A percentile compares a stretch with the other conserved stretches of the same genome.
phyloP scores from a whole-genome alignment of 2,888 invertebrate species.

The Pogonocherus hispidulus region DNA sequence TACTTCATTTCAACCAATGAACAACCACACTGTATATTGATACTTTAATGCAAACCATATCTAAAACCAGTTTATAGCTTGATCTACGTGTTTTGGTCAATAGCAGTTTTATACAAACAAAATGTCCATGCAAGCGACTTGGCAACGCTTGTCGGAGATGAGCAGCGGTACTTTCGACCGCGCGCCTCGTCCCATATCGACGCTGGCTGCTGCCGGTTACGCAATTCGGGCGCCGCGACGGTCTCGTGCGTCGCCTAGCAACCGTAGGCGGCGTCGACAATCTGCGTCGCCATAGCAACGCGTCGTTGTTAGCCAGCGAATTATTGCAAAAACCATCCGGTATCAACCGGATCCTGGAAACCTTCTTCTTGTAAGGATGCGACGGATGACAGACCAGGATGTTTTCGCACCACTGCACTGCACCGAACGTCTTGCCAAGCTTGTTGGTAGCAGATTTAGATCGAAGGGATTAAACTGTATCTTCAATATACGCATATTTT shows the following conservation, averaged over 20 bases:
- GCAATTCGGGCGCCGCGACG: constrained; percentile 63
- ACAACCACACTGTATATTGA: too few relatives aligned
- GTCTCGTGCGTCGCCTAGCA: constrained; percentile 61
- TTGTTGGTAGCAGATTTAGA: neutral
- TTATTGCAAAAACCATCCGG: constrained; percentile 41
- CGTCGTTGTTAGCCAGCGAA: constrained; percentile 45
- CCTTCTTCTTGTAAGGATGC: constrained; percentile 24
- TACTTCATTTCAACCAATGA: too few relatives aligned
- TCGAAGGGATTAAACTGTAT: constrained; percentile 4
- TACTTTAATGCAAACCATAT: too few relatives aligned
- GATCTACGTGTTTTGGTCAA: too few relatives aligned
- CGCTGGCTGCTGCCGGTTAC: constrained; percentile 66
- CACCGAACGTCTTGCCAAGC: constrained; percentile 21
- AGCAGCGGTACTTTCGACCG: constrained; percentile 31
- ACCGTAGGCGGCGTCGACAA: constrained; percentile 61
- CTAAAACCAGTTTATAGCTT: too few relatives aligned
- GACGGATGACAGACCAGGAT: constrained; percentile 27
- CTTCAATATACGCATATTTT: too few relatives aligned
- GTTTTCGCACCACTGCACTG: constrained; percentile 28
- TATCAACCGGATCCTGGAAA: constrained; percentile 27
- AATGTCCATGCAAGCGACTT: neutral
- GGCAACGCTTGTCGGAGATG: constrained; percentile 28
- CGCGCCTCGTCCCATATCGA: constrained; percentile 59
- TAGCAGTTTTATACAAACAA: too few relatives aligned
- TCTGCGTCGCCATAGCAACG: constrained; percentile 64